phyloP scores from a whole-genome alignment of 2,113 vertebrate genomes.

The Hippocampus barbouri region DNA sequence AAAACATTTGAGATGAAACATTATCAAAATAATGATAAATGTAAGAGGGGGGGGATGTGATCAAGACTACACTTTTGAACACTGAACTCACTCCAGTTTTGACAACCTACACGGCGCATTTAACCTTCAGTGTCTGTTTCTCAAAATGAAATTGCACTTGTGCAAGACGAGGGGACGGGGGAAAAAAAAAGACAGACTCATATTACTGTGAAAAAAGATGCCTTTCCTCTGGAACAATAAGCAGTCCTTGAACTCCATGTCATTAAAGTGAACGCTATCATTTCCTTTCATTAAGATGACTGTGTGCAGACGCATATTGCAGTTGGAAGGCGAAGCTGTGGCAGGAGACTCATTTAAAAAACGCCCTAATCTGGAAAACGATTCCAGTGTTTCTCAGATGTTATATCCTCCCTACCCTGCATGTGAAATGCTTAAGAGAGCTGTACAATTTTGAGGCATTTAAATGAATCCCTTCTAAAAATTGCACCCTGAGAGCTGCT shows the following conservation, averaged over 20 bases:
- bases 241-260: constrained; percentile 74
- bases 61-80: constrained; percentile 65
- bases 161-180: constrained; percentile 7
- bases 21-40: constrained; percentile 65
- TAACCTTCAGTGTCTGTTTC: constrained; percentile 73
- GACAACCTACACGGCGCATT: constrained; percentile 67
- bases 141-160: constrained; percentile 67
- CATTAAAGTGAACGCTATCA: constrained; percentile 76
- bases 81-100: constrained; percentile 60
- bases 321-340: constrained; percentile 68
- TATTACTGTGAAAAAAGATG: constrained; percentile 73
- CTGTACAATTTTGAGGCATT: constrained; percentile 56
- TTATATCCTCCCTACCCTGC: constrained; percentile 69
- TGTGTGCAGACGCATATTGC: constrained; percentile 75
- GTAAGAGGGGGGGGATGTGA: constrained; percentile 40
- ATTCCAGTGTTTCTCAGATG: constrained; percentile 74
- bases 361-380: constrained; percentile 72
- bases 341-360: constrained; percentile 73
- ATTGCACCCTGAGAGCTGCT: constrained; percentile 44
- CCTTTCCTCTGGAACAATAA: constrained; percentile 73
- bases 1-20: constrained; percentile 51
- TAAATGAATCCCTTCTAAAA: constrained; percentile 52
- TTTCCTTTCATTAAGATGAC: constrained; percentile 77
- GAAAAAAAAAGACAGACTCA: constrained; percentile 61
- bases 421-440: constrained; percentile 55